Conservation (phyloP, 2,113 vertebrate genomes). For the Peucedramus taeniatus region DNA sequence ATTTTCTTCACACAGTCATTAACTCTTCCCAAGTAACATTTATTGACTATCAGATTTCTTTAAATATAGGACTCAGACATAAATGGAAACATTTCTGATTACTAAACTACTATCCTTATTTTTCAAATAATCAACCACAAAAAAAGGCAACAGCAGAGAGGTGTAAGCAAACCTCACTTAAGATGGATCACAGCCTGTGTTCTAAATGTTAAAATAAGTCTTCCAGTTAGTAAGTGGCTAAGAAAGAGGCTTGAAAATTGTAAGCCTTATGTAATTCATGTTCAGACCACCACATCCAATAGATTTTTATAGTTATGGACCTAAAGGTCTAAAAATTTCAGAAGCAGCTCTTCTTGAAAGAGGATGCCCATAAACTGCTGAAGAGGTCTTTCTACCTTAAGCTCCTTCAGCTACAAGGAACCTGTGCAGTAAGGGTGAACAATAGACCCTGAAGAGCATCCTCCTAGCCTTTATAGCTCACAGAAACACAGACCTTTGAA, state of each 20-base stretch:
- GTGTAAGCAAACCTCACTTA: not conserved
- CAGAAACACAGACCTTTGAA: not conserved
- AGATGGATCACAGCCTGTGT: not conserved
- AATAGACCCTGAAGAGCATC: not conserved
- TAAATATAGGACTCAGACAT: not conserved
- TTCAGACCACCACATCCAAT: not conserved
- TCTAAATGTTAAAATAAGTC: not conserved
- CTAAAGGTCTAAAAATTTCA: not conserved
- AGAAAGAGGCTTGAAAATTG: not conserved
- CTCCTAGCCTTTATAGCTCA: not conserved
- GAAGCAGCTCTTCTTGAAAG: not conserved
- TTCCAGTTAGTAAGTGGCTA: not conserved
- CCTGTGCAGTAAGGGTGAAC: not conserved
- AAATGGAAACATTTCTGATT: not conserved
- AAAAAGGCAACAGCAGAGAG: rapidly evolving
- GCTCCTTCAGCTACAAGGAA: not conserved
- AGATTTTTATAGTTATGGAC: not conserved
- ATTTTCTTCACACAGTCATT: not conserved
- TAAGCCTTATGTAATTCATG: not conserved
- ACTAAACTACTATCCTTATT: not conserved
- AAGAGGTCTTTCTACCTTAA: not conserved
- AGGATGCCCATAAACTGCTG: not conserved
- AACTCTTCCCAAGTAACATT: not conserved
- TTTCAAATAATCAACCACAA: not conserved
- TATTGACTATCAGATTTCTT: not conserved